Evolutionary conservation across 2,797 vertebrate genomes (phyloP), one percentile per base, ranked within the genome.

Genomic region (Mycteria americana): DNA sequence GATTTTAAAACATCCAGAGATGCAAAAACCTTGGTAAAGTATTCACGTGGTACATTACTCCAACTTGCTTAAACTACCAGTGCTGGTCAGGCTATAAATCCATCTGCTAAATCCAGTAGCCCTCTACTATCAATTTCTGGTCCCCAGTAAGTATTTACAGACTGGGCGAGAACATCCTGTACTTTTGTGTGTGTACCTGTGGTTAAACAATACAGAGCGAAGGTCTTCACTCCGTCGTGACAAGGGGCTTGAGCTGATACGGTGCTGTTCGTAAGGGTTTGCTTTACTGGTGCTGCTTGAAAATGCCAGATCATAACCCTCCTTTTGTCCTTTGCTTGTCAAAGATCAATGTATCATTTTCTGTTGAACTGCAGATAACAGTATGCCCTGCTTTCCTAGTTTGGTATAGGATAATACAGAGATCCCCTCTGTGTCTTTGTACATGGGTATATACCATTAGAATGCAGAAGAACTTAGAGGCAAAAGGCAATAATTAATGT

Each of bases 401-500:
- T 77, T 5, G 2, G 31, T 30, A 23, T 13, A 63, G 33, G 18
- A n/a, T 50, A 65, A 57, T 51, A 30, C 51, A 70, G 65, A 85
- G 31, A 62, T 80, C 18, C 9, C 74, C 35, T 48, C 46, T 48
- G 48, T 50, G 43, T 50, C 70, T 91, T 68, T 73, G 27, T 65
- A 45, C 37, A 41, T n/a, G 41, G 27, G 7, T 70, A 53, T 51
- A 59, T 43, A 56, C 62, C 68, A 75, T 64, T 17, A 62, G 37
- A 80, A n/a, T 50, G 13, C 65, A 88, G 62, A 78, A 93, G 56
- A 93, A 79, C 22, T 56, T 64, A 30, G 24, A 95, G 37, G 51
- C 11, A 84, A 95, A 91, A 89, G 18, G 27, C 18, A 17, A 74
- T 85, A 89, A 93, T 93, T 91, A 96, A 93, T 64, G 37, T 15